Percentiles rank a stretch among this genome's conserved stretches.
These are phyloP conservation scores for Sylvilagus floridanus DNA, from an alignment of 2,797 vertebrate genomes.

Conservation along the genomic window DNA sequence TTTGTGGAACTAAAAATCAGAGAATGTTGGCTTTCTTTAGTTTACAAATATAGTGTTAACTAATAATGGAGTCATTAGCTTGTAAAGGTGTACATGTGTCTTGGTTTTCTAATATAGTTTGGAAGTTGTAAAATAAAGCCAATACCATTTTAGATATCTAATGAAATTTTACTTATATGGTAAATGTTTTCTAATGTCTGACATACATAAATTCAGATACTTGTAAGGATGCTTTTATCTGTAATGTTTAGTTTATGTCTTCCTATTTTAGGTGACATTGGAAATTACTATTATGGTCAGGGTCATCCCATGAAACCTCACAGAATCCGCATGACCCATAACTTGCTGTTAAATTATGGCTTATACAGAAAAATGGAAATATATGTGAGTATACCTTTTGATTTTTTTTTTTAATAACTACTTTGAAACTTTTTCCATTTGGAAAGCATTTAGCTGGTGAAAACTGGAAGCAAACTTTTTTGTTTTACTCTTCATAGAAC, in stretches of 20 bases:
- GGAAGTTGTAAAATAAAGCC: slow-evolving; percentile 4
- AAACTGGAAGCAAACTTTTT: neutral
- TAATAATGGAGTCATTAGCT: neutral
- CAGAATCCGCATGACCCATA: slow-evolving; percentile 98
- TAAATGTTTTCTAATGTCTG: neutral
- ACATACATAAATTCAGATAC: neutral
- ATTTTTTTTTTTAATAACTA: neutral
- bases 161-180: neutral
- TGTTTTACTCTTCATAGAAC: slow-evolving; percentile 18
- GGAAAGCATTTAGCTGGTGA: neutral
- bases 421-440: slow-evolving; percentile 1
- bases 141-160: neutral
- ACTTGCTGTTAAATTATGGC: slow-evolving; percentile 97
- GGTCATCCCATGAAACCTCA: slow-evolving; percentile 98
- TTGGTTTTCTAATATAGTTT: slow-evolving; percentile 31
- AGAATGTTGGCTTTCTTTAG: slow-evolving; percentile 11
- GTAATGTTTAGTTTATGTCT: slow-evolving; percentile 60
- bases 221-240: neutral
- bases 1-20: slow-evolving; percentile 13
- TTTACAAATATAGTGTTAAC: neutral
- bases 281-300: slow-evolving; percentile 97
- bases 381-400: slow-evolving; percentile 91
- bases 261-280: slow-evolving; percentile 92
- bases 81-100: neutral
- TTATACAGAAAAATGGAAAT: slow-evolving; percentile 99